Base-by-base conservation (phyloP, 1,140 invertebrate species). In the Bombus superbus region DNA sequence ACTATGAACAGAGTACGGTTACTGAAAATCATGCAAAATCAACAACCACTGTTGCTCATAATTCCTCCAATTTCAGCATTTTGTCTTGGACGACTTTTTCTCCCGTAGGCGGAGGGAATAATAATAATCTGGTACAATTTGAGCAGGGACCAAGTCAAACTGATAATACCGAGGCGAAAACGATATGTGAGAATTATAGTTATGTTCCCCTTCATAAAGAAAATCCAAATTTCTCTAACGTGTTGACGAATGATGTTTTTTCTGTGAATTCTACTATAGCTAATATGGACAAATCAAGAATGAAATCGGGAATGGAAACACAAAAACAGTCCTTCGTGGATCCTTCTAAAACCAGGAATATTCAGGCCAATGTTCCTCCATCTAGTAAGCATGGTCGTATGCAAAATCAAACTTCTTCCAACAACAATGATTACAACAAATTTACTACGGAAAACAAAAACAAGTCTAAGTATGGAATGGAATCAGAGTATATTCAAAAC, bases 71-170 rank as follows among this genome's bases (percentile, higher is more conserved):
- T 76, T 95, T 95, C 71, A 95, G 95, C 77, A 95, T 95, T 53
- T 78, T 95, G 15, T 95, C 95, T 2, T 95, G 95, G 95, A 95
- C 95, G 1, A 95, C 94, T 0, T 92, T 94, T 57, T 95, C 95
- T 9, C 94, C 95, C 0, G 91, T 93, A 11, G 90, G 79, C 35
- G 91, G 90, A 11, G 87, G 73, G 28, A 88, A 87, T 47, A 76
- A 68, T 15, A 92, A 92, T 42, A 94, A 93, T 72, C 25, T 93
- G 11, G 72, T 89, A 32, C 94, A 94, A 1, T 95, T 92, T 44
- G 94, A 95, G 32, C 89, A 93, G 44, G 89, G 79, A 32, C 38
- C 91, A 0, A 77, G 79, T 11, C 91, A 93, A 57, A 81, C 88
- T 5, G 92, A 94, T 40, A 89, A 91, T 11, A 91, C 89, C 3